Evolutionary conservation across 2,888 invertebrate genomes (phyloP).

Genomic region (Liopterus haemorrhoidalis): DNA sequence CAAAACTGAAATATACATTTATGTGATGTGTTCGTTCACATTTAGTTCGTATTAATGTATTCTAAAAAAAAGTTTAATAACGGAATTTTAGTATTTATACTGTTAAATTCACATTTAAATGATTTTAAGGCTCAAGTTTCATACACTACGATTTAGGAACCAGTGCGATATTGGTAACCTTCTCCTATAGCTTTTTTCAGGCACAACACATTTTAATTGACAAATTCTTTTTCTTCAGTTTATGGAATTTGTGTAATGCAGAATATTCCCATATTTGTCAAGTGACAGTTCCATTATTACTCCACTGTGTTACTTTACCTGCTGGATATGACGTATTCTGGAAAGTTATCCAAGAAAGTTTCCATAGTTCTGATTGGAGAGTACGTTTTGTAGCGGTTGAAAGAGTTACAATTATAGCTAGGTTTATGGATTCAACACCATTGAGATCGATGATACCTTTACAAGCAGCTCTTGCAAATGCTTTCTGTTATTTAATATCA

Average conservation of each 20-base stretch:
- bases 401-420: conserved; percentile 84
- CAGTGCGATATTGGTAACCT: too few relatives aligned
- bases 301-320: conserved; percentile 92
- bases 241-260: conserved; percentile 89
- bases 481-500: conserved; percentile 93
- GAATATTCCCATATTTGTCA: conserved; percentile 92
- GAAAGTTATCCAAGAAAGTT: conserved; percentile 90
- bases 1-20: too few relatives aligned
- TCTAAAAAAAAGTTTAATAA: too few relatives aligned
- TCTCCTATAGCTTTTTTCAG: not conserved
- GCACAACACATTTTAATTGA: not conserved
- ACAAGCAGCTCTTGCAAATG: conserved; percentile 90
- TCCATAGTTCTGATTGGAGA: conserved; percentile 84
- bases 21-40: too few relatives aligned
- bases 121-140: too few relatives aligned
- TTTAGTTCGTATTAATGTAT: too few relatives aligned
- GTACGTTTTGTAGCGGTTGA: conserved; percentile 92
- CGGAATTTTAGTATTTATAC: too few relatives aligned
- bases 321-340: conserved; percentile 94
- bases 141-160: not conserved
- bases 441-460: conserved; percentile 74
- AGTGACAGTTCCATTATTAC: conserved; percentile 82
- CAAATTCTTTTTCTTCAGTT: conserved; percentile 49
- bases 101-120: too few relatives aligned
- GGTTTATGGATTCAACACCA: conserved; percentile 88